These are phyloP conservation scores for Sterrhoptilus dennistouni DNA, from an alignment of 2,113 vertebrate genomes.

Conservation along the genomic window DNA sequence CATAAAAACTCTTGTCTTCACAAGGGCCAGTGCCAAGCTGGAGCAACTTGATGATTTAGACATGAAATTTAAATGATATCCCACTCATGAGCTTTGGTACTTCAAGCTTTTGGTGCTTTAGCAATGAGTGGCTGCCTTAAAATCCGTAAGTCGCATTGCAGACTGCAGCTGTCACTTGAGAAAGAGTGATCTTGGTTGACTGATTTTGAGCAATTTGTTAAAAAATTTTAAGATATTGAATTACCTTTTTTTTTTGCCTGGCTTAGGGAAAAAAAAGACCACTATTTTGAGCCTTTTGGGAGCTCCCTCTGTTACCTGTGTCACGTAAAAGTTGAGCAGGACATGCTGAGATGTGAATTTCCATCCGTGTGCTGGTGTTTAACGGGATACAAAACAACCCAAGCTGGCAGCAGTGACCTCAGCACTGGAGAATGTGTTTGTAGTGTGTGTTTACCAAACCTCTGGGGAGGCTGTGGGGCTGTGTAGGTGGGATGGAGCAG, in stretches of 20 bases:
- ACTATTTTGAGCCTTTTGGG: neutral
- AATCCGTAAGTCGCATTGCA: neutral
- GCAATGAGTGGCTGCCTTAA: neutral
- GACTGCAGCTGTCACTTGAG: neutral
- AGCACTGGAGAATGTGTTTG: neutral
- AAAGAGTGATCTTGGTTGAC: neutral
- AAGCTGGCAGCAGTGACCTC: neutral
- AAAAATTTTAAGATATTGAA: neutral
- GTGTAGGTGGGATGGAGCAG: constrained; percentile 27
- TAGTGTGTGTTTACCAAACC: neutral
- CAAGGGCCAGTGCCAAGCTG: neutral
- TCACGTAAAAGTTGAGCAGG: fast-evolving
- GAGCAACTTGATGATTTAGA: neutral
- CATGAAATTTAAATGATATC: neutral
- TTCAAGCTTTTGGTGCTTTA: neutral
- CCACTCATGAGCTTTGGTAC: neutral
- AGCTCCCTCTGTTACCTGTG: neutral
- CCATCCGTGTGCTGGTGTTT: neutral
- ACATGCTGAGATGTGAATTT: fast-evolving
- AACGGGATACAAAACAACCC: fast-evolving
- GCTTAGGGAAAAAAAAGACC: fast-evolving
- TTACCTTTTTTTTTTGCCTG: neutral
- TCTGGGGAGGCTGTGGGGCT: neutral
- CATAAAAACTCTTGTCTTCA: neutral
- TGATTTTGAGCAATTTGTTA: neutral